Base-by-base conservation (phyloP, 2,888 invertebrate genomes). In the Herminia tarsipennalis region DNA sequence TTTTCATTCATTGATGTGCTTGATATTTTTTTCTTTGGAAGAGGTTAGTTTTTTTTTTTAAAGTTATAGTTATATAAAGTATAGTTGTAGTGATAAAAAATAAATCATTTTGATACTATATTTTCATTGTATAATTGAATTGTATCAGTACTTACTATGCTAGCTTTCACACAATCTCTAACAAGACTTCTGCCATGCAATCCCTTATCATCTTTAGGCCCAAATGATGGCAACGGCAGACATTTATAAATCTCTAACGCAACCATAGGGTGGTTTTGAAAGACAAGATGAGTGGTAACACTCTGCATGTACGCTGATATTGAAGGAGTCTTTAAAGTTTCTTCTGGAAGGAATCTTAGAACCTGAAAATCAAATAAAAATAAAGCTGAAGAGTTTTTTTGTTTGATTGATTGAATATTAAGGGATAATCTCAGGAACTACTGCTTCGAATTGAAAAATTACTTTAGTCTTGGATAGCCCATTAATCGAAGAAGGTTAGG, bases 161-260 rank as follows among this genome's bases (percentile, higher is more conserved):
- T 78, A 34, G 92, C 90, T 35, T 92, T 92, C 6, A 94, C 90
- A 70, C 94, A 92, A 66, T 94, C 93, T 29, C 92, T 84, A 1
- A 95, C 81, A 16, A 94, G 74, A 43, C 92, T 89, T 5, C 88
- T 74, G 0, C 93, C 94, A 61, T 93, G 94, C 32, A 92, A 78
- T 1, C 93, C 93, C 27, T 82, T 78, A 35, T 93, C 92, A 62
- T 93, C 92, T 51, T 82, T 88, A 0, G 89, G 88, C 5, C 88
- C 89, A 61, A 88, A 89, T 0, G 88, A 82, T 6, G 89, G 88
- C 12, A 89, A 41, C 0, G 89, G 87, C n/a, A 89, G 69, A 57
- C 83, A 81, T 62, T 92, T 84, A 74, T 88, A 90, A 10, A 95
- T 88, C 27, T 86, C 81, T 42, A 92, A 64, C 0, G 93, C 93